phyloP scores from a whole-genome alignment of 2,113 vertebrate genomes.

The Sceloporus tristichus region DNA sequence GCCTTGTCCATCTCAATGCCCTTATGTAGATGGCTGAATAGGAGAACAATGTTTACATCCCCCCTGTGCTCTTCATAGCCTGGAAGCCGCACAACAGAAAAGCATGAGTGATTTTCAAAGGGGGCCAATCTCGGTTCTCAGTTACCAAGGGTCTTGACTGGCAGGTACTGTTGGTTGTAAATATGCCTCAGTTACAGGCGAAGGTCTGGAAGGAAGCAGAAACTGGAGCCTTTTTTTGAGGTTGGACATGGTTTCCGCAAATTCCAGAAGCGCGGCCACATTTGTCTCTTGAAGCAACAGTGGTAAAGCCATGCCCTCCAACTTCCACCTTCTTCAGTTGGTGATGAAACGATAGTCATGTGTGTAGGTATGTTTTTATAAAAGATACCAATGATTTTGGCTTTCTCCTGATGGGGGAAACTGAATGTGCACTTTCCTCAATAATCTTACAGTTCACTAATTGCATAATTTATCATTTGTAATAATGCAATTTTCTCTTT shows the following conservation, averaged over 20 bases:
- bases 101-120: slow-evolving; percentile 63
- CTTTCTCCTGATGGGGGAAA: too few relatives aligned
- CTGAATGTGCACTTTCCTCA: too few relatives aligned
- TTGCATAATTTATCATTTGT: too few relatives aligned
- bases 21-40: slow-evolving; percentile 79
- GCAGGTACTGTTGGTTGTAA: slow-evolving; percentile 22
- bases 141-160: slow-evolving; percentile 52
- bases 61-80: slow-evolving; percentile 65
- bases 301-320: too few relatives aligned
- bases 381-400: too few relatives aligned
- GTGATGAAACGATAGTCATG: too few relatives aligned
- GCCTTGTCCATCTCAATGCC: slow-evolving; percentile 77
- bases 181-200: neutral
- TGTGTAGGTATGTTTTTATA: too few relatives aligned
- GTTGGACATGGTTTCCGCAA: neutral
- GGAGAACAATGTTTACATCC: slow-evolving; percentile 80
- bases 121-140: slow-evolving; percentile 53
- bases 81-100: slow-evolving; percentile 63
- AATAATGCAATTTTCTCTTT: too few relatives aligned
- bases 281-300: neutral
- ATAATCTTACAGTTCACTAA: too few relatives aligned
- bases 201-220: neutral
- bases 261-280: slow-evolving; percentile 1
- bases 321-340: too few relatives aligned
- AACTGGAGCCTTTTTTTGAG: slow-evolving; percentile 1